Evolutionary conservation across 2,797 vertebrate genomes (phyloP).

Genomic region (Oreochromis mossambicus): DNA sequence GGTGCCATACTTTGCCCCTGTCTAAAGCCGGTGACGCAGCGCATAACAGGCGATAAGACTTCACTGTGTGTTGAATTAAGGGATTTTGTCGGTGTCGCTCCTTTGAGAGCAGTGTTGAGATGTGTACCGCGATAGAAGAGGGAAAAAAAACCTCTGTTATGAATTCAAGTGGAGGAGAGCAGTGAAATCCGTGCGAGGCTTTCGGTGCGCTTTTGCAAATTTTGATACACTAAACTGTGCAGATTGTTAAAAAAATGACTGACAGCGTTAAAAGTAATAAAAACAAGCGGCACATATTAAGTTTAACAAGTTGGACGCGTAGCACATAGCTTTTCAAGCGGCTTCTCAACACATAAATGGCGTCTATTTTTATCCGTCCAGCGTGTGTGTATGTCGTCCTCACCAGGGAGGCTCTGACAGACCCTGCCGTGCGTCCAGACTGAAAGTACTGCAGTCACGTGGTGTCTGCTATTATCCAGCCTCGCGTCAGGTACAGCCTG

Average conservation of each 20-base stretch:
- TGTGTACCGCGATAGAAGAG: neutral
- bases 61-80: neutral
- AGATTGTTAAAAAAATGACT: neutral
- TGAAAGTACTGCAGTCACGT: constrained; percentile 72
- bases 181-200: neutral
- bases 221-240: neutral
- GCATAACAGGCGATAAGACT: constrained; percentile 19
- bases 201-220: constrained; percentile 20
- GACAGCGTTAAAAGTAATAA: neutral
- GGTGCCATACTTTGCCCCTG: constrained; percentile 56
- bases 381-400: constrained; percentile 21
- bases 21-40: constrained; percentile 55
- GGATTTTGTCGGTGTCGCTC: constrained; percentile 15
- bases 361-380: constrained; percentile 43
- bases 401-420: constrained; percentile 46
- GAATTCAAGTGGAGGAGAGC: constrained; percentile 38
- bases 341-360: constrained; percentile 25
- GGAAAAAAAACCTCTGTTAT: neutral
- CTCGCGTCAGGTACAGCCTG: constrained; percentile 48
- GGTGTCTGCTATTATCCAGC: constrained; percentile 63
- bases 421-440: constrained; percentile 50
- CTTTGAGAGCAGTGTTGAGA: neutral
- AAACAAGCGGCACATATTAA: neutral
- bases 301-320: constrained; percentile 30
- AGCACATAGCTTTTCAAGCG: neutral